These are phyloP conservation scores for Hydra vulgaris DNA, from an alignment of 30 jellyfish, hydroid and myxozoan genomes.

Conservation along the genomic window DNA sequence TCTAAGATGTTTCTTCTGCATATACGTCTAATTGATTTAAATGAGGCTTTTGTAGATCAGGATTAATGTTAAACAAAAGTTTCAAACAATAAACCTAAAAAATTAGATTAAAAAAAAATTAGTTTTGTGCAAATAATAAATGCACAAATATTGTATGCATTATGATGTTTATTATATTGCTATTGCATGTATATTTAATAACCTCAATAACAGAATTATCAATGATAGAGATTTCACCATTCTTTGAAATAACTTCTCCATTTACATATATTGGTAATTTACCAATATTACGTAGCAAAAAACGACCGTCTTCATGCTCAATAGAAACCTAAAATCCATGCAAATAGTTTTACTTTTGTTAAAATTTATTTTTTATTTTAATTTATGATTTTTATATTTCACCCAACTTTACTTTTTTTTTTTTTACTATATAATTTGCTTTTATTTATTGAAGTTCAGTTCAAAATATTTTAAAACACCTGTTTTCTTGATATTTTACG, in stretches of 20 bases:
- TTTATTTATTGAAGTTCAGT: too few species aligned
- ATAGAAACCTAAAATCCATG: slow-evolving; percentile 5
- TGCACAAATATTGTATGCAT: neutral
- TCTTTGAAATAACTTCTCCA: slow-evolving; percentile 55
- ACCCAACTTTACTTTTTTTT: too few species aligned
- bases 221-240: slow-evolving; percentile 32
- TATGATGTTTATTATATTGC: neutral
- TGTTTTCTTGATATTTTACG: slow-evolving; percentile 81
- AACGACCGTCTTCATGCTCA: slow-evolving; percentile 17
- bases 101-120: neutral
- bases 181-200: too few species aligned
- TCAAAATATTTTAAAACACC: slow-evolving; percentile 22
- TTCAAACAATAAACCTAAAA: slow-evolving; percentile 74
- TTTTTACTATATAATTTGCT: neutral
- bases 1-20: too few species aligned
- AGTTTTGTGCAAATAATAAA: neutral
- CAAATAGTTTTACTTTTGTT: neutral
- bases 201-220: slow-evolving; percentile 34
- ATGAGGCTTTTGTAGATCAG: neutral
- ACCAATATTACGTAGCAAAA: slow-evolving; percentile 33
- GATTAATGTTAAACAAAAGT: slow-evolving; percentile 48
- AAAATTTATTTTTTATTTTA: too few species aligned
- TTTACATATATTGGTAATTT: slow-evolving; percentile 72
- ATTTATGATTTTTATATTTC: too few species aligned
- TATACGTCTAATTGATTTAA: neutral